Conservation (phyloP, 2,797 vertebrate species). For the Lepidocolaptes lacrymiger region DNA sequence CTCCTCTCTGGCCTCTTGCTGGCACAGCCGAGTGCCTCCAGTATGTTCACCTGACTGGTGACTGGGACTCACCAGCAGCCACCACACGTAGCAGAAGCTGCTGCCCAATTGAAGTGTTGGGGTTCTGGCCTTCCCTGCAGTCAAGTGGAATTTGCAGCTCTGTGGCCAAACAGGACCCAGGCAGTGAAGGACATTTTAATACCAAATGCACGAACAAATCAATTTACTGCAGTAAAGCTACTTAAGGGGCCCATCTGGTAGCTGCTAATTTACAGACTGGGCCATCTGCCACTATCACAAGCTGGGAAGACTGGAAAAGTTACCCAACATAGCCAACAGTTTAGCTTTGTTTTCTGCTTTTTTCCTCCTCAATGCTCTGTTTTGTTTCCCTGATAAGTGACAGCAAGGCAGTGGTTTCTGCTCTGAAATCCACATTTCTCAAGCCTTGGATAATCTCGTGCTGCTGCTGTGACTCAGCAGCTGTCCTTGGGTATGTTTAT, state of each 20-base stretch:
- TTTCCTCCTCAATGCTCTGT: not conserved
- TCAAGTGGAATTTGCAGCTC: not conserved
- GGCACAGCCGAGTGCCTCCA: not conserved
- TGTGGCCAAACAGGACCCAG: constrained; percentile 23
- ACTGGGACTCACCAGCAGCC: not conserved
- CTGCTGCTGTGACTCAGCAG: constrained; percentile 43
- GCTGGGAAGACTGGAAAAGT: constrained; percentile 49
- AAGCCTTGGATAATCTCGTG: not conserved
- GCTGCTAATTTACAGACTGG: constrained; percentile 64
- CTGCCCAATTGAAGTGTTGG: not conserved
- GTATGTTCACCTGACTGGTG: not conserved
- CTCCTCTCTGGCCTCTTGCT: not conserved
- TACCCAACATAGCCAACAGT: constrained; percentile 42
- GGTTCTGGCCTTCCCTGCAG: not conserved
- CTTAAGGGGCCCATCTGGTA: constrained; percentile 69
- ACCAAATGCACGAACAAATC: constrained; percentile 60
- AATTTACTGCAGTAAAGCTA: constrained; percentile 68
- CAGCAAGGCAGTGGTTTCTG: not conserved
- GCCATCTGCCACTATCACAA: constrained; percentile 62
- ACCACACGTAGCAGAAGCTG: fast-evolving
- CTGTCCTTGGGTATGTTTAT: not conserved
- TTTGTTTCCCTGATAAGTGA: not conserved
- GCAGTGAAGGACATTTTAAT: constrained; percentile 54
- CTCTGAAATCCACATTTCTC: constrained; percentile 25
- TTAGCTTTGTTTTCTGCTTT: constrained; percentile 36